These are phyloP conservation scores for Oasisia sp. DNA, from an alignment of 2,888 invertebrate genomes.

Conservation along the genomic window DNA sequence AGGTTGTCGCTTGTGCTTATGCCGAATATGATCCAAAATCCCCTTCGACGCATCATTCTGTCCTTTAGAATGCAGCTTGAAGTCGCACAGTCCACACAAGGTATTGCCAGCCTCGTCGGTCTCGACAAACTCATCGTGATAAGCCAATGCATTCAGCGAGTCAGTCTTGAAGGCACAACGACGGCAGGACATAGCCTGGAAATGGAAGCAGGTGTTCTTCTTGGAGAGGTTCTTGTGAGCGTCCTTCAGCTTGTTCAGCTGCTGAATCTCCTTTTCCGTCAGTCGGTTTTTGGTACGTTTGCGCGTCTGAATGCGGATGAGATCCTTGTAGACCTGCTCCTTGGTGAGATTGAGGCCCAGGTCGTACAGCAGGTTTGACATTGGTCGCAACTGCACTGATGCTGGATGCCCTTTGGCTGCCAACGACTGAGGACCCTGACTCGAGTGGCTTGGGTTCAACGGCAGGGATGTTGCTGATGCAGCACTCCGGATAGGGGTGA, in stretches of 20 bases:
- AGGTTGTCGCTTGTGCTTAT: slow-evolving; percentile 76
- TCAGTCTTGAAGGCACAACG: slow-evolving; percentile 36
- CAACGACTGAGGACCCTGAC: neutral
- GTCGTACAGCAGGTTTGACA: slow-evolving; percentile 90
- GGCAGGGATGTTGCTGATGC: neutral
- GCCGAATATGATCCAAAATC: slow-evolving; percentile 55
- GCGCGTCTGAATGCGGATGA: slow-evolving; percentile 86
- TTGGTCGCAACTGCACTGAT: slow-evolving; percentile 60
- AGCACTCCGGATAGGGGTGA: neutral
- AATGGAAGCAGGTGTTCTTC: slow-evolving; percentile 31
- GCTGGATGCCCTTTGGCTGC: neutral
- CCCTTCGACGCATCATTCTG: neutral
- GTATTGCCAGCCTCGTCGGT: slow-evolving; percentile 24
- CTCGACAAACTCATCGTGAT: slow-evolving; percentile 38
- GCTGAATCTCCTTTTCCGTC: slow-evolving; percentile 69
- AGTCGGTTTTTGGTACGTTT: slow-evolving; percentile 70
- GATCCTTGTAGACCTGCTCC: slow-evolving; percentile 92
- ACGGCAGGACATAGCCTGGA: slow-evolving; percentile 20
- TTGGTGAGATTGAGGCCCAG: slow-evolving; percentile 91
- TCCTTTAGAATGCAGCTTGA: neutral
- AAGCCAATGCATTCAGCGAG: slow-evolving; percentile 32
- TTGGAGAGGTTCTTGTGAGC: slow-evolving; percentile 33
- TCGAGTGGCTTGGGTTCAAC: neutral
- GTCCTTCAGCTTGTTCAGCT: slow-evolving; percentile 75
- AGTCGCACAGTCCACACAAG: neutral